phyloP scores from a whole-genome alignment of 2,888 invertebrate species.

The Achlya flavicornis region DNA sequence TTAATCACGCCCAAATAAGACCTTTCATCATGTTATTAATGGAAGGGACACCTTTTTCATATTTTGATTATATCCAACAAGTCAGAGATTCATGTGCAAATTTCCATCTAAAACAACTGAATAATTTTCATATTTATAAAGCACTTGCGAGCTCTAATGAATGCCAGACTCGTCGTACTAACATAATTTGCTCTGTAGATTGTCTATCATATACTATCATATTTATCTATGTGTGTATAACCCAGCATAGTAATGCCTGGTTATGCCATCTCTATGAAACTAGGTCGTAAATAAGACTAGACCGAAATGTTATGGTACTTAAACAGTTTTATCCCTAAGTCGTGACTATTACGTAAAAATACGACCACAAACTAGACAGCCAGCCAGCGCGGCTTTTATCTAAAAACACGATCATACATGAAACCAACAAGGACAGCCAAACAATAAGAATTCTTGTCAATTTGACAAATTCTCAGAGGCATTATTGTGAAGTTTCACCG shows the following conservation, averaged over 20 bases:
- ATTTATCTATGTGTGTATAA: not conserved
- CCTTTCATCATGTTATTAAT: not conserved
- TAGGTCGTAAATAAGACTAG: not conserved
- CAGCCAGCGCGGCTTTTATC: not conserved
- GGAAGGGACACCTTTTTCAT: not conserved
- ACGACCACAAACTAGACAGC: not conserved
- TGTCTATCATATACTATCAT: not conserved
- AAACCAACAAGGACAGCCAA: not conserved
- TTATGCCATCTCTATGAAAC: not conserved
- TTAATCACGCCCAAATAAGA: too few species aligned
- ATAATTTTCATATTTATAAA: slow-evolving; percentile 7
- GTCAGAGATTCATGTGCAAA: not conserved
- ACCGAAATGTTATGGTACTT: slow-evolving; percentile 1
- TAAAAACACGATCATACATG: not conserved
- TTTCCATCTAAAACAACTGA: slow-evolving; percentile 1
- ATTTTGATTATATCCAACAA: not conserved
- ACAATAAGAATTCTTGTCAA: not conserved
- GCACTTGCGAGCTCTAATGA: slow-evolving; percentile 6
- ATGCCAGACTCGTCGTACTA: slow-evolving; percentile 1
- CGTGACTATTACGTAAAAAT: not conserved
- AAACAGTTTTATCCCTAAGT: not conserved
- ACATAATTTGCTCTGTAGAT: not conserved
- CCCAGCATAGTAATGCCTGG: not conserved
- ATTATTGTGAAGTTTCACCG: not conserved
- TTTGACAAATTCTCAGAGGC: not conserved